A percentile compares a stretch with the other conserved stretches of the same genome.
Evolutionary conservation across 2,888 invertebrate genomes (phyloP).

Genomic region (Craniophora ligustri): DNA sequence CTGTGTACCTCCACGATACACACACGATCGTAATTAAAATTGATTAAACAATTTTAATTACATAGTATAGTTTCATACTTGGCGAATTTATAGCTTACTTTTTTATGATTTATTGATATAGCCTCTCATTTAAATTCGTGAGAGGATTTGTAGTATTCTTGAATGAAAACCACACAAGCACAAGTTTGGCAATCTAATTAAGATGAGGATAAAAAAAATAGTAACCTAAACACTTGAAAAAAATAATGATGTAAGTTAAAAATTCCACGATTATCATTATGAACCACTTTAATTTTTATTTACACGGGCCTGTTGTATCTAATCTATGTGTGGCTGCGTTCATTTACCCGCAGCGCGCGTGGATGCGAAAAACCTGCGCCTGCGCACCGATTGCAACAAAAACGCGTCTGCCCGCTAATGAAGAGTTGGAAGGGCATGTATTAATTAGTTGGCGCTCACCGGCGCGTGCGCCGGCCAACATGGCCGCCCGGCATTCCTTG

Average conservation of each 20-base stretch:
- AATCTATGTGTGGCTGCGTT: conserved; percentile 25
- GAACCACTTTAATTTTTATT: conserved; percentile 3
- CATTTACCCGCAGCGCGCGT: conserved; percentile 35
- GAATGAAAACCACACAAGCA: conserved; percentile 33
- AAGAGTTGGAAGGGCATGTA: conserved; percentile 81
- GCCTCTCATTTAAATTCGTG: conserved; percentile 24
- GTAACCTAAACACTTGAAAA: background rate
- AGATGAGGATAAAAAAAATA: background rate
- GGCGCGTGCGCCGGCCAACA: conserved; percentile 75
- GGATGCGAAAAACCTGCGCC: conserved; percentile 50
- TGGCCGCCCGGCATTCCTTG: conserved; percentile 56
- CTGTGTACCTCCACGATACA: conserved; percentile 6
- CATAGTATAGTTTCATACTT: conserved; percentile 27
- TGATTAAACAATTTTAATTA: conserved; percentile 51
- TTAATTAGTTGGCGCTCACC: conserved; percentile 76
- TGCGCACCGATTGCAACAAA: conserved; percentile 60
- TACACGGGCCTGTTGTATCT: conserved; percentile 13
- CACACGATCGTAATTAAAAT: conserved; percentile 46
- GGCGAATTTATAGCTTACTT: conserved; percentile 42
- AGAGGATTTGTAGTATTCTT: conserved; percentile 23
- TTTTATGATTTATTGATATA: conserved; percentile 49
- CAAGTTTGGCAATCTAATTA: background rate
- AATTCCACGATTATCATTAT: too few species aligned
- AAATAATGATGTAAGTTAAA: background rate
- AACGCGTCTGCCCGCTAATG: conserved; percentile 81